Conservation (phyloP, 35 echinoderm and acorn worm genomes). For the Patiria miniata region DNA sequence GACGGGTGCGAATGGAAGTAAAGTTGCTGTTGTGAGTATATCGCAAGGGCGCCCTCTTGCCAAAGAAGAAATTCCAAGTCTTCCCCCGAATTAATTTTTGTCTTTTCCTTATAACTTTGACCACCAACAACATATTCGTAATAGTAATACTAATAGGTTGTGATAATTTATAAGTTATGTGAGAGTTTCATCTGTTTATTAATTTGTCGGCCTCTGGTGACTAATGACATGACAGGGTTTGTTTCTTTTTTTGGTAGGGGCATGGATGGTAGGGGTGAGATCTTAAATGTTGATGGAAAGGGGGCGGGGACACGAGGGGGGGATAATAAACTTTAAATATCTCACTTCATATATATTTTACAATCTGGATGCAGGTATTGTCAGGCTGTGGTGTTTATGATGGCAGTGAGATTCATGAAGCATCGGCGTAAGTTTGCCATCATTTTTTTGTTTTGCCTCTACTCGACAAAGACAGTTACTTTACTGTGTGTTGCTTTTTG, state of each 20-base stretch:
- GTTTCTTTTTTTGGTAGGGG: too few relatives aligned
- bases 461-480: not conserved
- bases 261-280: too few relatives aligned
- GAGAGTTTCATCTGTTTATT: too few relatives aligned
- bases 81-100: too few relatives aligned
- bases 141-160: too few relatives aligned
- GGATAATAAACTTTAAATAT: too few relatives aligned
- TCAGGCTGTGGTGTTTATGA: slow-evolving; percentile 95
- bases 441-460: not conserved
- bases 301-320: not conserved
- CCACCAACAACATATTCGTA: not conserved
- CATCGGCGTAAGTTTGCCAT: slow-evolving; percentile 81
- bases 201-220: not conserved
- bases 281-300: too few relatives aligned
- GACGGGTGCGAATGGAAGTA: not conserved
- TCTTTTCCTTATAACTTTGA: not conserved
- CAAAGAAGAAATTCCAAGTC: not conserved
- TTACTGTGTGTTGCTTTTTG: not conserved
- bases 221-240: too few relatives aligned
- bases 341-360: not conserved
- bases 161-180: not conserved
- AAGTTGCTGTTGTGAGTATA: slow-evolving; percentile 41
- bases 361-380: slow-evolving; percentile 56
- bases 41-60: not conserved
- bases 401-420: slow-evolving; percentile 92